Conservation (phyloP, 2,797 vertebrate species). For the Gambusia yucatana region DNA sequence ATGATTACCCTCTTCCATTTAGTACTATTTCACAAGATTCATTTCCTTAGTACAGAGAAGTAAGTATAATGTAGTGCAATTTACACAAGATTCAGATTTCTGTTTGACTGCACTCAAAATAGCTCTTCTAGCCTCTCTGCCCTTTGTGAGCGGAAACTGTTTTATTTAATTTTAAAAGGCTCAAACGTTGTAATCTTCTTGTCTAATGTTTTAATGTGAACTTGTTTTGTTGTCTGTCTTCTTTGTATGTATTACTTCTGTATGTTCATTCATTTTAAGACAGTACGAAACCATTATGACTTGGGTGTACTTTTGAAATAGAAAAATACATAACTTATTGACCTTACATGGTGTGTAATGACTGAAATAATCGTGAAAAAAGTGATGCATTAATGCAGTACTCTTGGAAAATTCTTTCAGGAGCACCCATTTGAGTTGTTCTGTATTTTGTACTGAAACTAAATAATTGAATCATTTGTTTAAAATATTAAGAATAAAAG, state of each 20-base stretch:
- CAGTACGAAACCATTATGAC: constrained; percentile 40
- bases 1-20: constrained; percentile 29
- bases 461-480: constrained; percentile 18
- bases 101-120: neutral
- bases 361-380: constrained; percentile 56
- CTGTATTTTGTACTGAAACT: constrained; percentile 54
- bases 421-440: constrained; percentile 41
- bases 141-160: neutral
- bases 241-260: constrained; percentile 8
- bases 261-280: constrained; percentile 24
- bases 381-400: constrained; percentile 27
- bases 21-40: constrained; percentile 41
- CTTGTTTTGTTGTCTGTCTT: neutral
- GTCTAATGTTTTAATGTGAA: constrained; percentile 18
- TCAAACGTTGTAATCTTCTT: neutral
- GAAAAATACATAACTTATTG: constrained; percentile 26
- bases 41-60: constrained; percentile 10
- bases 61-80: constrained; percentile 33
- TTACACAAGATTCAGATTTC: constrained; percentile 7
- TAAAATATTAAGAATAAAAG: constrained; percentile 24
- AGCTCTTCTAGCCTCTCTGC: neutral
- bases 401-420: constrained; percentile 44
- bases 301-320: constrained; percentile 29
- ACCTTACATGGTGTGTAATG: constrained; percentile 45
- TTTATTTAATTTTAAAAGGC: neutral